A percentile compares a stretch with the other conserved stretches of the same genome.
phyloP scores from a whole-genome alignment of 2,888 invertebrate species.

The Polyploca ridens region DNA sequence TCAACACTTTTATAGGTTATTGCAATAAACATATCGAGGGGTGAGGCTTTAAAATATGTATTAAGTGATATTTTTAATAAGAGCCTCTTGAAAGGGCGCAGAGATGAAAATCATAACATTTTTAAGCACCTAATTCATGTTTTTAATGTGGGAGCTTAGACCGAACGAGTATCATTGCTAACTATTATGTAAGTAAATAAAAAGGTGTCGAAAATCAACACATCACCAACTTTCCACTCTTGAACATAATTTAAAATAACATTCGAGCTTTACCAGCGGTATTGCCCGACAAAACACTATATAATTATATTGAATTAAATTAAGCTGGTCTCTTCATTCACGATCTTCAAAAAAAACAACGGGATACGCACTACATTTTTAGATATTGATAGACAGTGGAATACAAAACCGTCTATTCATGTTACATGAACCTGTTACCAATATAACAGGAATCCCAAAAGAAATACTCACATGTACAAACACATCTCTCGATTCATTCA shows the following conservation, averaged over 20 bases:
- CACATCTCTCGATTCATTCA: not conserved
- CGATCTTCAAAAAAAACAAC: not conserved
- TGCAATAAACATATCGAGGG: slow-evolving; percentile 27
- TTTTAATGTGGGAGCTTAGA: slow-evolving; percentile 61
- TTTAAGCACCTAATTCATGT: slow-evolving; percentile 36
- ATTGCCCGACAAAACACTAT: not conserved
- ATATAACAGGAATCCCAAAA: not conserved
- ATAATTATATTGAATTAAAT: not conserved
- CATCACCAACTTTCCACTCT: not conserved
- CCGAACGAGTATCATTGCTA: slow-evolving; percentile 49
- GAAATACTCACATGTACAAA: not conserved
- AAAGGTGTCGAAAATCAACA: not conserved
- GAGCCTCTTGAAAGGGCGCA: not conserved
- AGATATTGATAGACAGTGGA: not conserved
- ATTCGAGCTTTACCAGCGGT: not conserved
- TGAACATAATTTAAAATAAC: not conserved
- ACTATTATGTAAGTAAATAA: slow-evolving; percentile 34
- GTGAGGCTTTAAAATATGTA: not conserved
- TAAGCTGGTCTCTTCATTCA: slow-evolving; percentile 1
- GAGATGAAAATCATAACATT: slow-evolving; percentile 23
- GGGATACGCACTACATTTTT: not conserved
- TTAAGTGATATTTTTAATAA: not conserved
- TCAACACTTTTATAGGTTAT: slow-evolving; percentile 44
- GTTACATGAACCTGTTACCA: not conserved
- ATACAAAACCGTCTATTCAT: not conserved